Evolutionary conservation across 1,140 invertebrate species (phyloP), one percentile per base, ranked within the genome.

Genomic region (Caenorhabditis remanei): DNA sequence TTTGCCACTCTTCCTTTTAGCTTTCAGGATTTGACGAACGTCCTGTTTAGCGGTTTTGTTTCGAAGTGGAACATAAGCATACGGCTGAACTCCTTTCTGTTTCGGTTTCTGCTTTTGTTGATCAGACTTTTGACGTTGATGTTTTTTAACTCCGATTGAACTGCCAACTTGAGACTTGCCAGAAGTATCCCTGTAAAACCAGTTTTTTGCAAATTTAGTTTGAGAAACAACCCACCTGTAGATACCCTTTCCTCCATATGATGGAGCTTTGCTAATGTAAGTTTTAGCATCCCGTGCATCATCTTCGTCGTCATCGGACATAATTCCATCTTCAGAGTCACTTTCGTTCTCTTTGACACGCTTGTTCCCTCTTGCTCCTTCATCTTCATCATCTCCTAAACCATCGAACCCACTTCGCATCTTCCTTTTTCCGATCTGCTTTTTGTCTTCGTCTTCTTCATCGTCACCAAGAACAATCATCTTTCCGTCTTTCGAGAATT

Each of bases 401-500:
- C 40, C 83, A 40, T 88, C 87, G 21, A 82, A 61, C 9, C 84
- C 46, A 82, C 61, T 61, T 8, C 84, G 40, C 84, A 21, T 82
- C 40, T 79, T 87, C 58, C 86, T 83, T 55, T 87, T 87, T 50
- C 87, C 41, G 50, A 84, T 61, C 19, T 58, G 50, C 50, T 56
- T 53, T 14, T 82, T 83, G 79, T 86, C 84, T 40, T 87, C 71
- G 19, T 88, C 48, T n/a, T 63, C 63, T 40, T 84, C 83, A 61
- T 79, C 87, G 56, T 87, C 86, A 16, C 71, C 87, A 7, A 82
- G 21, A 50, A 89, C 87, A 55, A 89, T 75, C 41, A 89, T 61
- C 83, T 87, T 89, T 65, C 89, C 89, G 11, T 87, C 83, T 56
- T 89, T 89, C 3, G 79, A 63, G 61, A 89, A 87, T 46, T 89